Percentiles rank a stretch among this genome's conserved stretches.
Conservation (phyloP, 53 echinoderm and acorn worm species). For the Arbacia lixula region DNA sequence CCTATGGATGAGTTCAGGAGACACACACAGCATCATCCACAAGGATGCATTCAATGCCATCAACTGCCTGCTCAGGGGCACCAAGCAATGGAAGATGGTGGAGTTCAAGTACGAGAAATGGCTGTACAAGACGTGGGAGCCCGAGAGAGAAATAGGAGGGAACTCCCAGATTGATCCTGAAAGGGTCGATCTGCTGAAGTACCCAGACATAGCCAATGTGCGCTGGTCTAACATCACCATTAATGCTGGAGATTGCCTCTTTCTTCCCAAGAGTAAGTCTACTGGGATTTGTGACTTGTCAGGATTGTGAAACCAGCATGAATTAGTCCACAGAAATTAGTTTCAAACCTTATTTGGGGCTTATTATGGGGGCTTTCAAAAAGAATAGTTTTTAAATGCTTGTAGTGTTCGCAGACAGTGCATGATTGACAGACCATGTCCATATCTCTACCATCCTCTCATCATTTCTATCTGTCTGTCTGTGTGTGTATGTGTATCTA, state of each 20-base stretch:
- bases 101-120: slow-evolving; percentile 64
- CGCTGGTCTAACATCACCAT: slow-evolving; percentile 66
- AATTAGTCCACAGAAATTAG: no score
- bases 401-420: no score
- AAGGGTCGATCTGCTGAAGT: slow-evolving; percentile 62
- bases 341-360: no score
- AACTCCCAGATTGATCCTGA: slow-evolving; percentile 58
- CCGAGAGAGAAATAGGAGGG: slow-evolving; percentile 62
- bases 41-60: slow-evolving; percentile 75
- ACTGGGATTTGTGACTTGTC: no score
- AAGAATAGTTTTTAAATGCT: no score
- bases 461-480: no score
- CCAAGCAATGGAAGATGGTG: slow-evolving; percentile 74
- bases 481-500: no score
- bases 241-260: slow-evolving; percentile 76
- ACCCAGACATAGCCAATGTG: slow-evolving; percentile 64
- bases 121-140: slow-evolving; percentile 69
- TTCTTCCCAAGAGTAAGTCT: slow-evolving; percentile 63
- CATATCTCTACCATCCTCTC: no score
- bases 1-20: slow-evolving; percentile 79
- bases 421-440: no score
- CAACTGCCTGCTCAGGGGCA: slow-evolving; percentile 78
- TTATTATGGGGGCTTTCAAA: no score
- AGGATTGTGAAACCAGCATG: no score
- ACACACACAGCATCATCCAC: slow-evolving; percentile 66